phyloP scores from a whole-genome alignment of 2,797 vertebrate genomes.

The Botia almorhae region DNA sequence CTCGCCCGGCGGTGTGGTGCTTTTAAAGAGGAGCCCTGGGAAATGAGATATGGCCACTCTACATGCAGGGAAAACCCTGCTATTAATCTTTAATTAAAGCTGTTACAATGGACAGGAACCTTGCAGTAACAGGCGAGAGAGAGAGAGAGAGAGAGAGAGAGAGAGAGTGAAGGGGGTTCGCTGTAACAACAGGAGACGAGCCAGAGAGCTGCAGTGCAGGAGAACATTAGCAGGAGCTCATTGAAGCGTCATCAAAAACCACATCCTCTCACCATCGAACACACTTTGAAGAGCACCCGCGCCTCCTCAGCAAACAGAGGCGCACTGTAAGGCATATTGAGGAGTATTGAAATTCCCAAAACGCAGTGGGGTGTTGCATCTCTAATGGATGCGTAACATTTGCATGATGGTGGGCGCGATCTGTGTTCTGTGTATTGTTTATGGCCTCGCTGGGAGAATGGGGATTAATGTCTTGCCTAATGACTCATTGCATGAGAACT shows the following conservation, averaged over 20 bases:
- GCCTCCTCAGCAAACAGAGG: conserved; percentile 13
- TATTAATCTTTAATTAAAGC: conserved; percentile 81
- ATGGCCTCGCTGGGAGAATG: conserved; percentile 35
- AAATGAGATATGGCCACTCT: conserved; percentile 70
- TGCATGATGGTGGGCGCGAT: conserved; percentile 29
- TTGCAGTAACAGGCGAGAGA: conserved; percentile 62
- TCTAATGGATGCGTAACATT: conserved; percentile 47
- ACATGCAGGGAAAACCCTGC: conserved; percentile 66
- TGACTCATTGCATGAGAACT: conserved; percentile 46
- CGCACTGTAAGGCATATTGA: too few relatives aligned
- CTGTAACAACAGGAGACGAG: conserved; percentile 50
- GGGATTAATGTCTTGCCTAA: conserved; percentile 43
- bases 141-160: conserved; percentile 58
- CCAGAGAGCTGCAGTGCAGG: conserved; percentile 13
- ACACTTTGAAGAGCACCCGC: conserved; percentile 28
- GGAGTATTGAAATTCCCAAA: conserved; percentile 4
- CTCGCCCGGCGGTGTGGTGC: conserved; percentile 33
- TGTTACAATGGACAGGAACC: conserved; percentile 68
- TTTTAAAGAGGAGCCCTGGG: conserved; percentile 69
- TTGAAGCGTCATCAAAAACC: conserved; percentile 33
- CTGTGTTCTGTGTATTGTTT: conserved; percentile 49
- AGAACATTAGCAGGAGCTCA: conserved; percentile 43
- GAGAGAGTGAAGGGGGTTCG: conserved; percentile 41
- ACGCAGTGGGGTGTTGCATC: not conserved
- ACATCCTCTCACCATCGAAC: conserved; percentile 34